Conservation (phyloP, 2,113 vertebrate species). For the Aldabrachelys gigantea region DNA sequence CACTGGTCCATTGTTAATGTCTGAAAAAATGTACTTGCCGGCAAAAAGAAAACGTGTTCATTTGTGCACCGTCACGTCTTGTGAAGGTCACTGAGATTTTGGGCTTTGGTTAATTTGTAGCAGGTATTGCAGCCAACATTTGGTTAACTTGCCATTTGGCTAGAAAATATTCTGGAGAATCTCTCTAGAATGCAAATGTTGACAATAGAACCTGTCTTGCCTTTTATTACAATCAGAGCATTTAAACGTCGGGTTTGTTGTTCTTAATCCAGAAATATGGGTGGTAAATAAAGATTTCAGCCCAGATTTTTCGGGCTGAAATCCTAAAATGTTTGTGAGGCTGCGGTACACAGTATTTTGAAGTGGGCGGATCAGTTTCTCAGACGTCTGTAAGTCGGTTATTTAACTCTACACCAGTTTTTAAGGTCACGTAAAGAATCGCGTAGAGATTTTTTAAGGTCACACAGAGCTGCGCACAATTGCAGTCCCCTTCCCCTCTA, state of each 20-base stretch:
- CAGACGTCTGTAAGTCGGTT: background rate
- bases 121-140: constrained; percentile 2
- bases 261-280: accelerated
- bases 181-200: background rate
- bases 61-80: background rate
- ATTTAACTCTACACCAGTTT: background rate
- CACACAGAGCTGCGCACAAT: background rate
- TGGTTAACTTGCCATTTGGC: constrained; percentile 6
- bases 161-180: background rate
- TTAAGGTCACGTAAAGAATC: constrained; percentile 15
- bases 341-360: background rate
- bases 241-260: background rate
- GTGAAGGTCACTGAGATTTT: constrained; percentile 18
- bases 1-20: constrained; percentile 29
- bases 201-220: background rate
- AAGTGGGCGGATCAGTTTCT: background rate
- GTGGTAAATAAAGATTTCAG: background rate
- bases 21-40: constrained; percentile 53
- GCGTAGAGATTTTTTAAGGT: background rate
- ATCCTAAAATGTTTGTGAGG: background rate
- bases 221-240: background rate
- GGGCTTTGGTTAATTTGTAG: constrained; percentile 18
- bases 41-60: background rate
- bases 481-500: background rate
- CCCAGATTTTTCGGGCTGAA: background rate